Percentiles rank a stretch among this genome's conserved stretches.
phyloP scores from a whole-genome alignment of 1,140 invertebrate species.

The Delia radicum region DNA sequence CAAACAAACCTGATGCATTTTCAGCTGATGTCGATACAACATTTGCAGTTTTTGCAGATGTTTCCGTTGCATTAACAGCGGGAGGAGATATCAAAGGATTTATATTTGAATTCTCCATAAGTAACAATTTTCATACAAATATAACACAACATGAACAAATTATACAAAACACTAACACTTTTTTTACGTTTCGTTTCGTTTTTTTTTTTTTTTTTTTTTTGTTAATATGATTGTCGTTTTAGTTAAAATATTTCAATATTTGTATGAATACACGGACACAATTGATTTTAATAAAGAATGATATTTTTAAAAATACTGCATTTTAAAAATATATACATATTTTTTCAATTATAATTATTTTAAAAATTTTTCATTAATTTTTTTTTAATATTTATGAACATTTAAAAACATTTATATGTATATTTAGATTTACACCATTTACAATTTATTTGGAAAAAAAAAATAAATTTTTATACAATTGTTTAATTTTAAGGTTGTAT shows the following conservation, averaged over 20 bases:
- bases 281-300: background rate
- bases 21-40: background rate
- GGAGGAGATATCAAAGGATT: constrained; percentile 9
- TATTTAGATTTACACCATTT: too few species aligned
- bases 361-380: background rate
- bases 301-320: background rate
- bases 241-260: background rate
- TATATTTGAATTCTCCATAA: constrained; percentile 9
- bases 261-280: background rate
- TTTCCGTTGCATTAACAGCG: background rate
- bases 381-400: background rate
- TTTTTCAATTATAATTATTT: too few species aligned
- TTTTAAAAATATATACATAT: background rate
- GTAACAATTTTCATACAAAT: background rate
- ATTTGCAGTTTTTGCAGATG: background rate
- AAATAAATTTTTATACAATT: background rate
- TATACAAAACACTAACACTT: background rate
- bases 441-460: too few species aligned
- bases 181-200: background rate
- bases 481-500: background rate
- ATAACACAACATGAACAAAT: constrained; percentile 8
- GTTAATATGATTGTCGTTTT: background rate
- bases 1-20: constrained; percentile 3
- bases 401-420: background rate
- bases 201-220: background rate